phyloP scores from a whole-genome alignment of 2,888 invertebrate genomes.

The Schizotus pectinicornis region DNA sequence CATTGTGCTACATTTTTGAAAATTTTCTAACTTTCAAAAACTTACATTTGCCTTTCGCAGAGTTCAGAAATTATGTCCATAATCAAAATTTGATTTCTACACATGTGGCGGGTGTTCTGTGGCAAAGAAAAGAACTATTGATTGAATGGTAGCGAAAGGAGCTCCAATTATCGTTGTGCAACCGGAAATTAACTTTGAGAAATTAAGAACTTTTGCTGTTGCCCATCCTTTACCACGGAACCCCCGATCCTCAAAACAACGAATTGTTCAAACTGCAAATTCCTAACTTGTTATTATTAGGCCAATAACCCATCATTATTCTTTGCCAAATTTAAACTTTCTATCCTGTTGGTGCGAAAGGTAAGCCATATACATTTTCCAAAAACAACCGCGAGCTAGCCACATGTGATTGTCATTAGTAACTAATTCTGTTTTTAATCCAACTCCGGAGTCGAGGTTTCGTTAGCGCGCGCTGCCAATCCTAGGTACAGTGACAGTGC shows the following conservation, averaged over 20 bases:
- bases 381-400: slow-evolving; percentile 18
- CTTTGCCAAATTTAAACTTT: slow-evolving; percentile 12
- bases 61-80: background rate
- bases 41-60: too few species aligned
- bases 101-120: too few species aligned
- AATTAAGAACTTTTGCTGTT: too few species aligned
- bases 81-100: background rate
- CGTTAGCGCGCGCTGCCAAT: background rate
- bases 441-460: background rate
- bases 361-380: slow-evolving; percentile 20
- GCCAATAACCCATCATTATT: slow-evolving; percentile 10
- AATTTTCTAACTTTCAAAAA: too few species aligned
- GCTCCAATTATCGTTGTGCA: too few species aligned
- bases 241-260: background rate
- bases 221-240: too few species aligned
- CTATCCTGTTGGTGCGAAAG: slow-evolving; percentile 14
- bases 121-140: too few species aligned
- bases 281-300: slow-evolving; percentile 3
- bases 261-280: background rate
- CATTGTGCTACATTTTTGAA: background rate
- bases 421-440: background rate
- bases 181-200: too few species aligned
- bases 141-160: too few species aligned
- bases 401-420: slow-evolving; percentile 3
- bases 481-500: too few species aligned